Evolutionary conservation across 2,888 invertebrate genomes (phyloP).

Genomic region (Adelognathus sp.): DNA sequence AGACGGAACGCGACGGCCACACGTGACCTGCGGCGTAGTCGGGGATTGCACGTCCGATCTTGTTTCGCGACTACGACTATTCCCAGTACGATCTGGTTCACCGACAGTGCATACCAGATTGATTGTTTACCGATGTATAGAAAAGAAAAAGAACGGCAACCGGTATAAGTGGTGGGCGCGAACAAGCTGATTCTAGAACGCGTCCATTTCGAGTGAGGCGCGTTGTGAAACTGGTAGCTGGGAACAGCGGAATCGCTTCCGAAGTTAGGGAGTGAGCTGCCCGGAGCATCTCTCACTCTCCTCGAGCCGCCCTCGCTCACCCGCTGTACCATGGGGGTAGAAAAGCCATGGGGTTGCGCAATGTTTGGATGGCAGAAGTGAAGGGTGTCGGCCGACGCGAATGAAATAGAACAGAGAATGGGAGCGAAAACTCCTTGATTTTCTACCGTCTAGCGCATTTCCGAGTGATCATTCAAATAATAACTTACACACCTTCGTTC

Average conservation of each 20-base stretch:
- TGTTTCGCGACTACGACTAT: background rate
- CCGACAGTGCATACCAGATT: constrained; percentile 2
- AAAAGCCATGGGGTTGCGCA: constrained; percentile 59
- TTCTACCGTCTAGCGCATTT: constrained; percentile 2
- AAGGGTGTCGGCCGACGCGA: constrained; percentile 26
- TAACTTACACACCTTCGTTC: background rate
- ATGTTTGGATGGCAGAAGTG: constrained; percentile 66
- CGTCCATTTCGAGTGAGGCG: constrained; percentile 70
- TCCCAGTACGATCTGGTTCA: background rate
- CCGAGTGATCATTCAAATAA: constrained; percentile 3
- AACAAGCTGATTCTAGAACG: constrained; percentile 40
- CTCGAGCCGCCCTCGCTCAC: constrained; percentile 40
- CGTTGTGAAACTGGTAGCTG: constrained; percentile 69
- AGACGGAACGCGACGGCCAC: background rate
- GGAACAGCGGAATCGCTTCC: constrained; percentile 60
- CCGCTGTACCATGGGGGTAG: constrained; percentile 62
- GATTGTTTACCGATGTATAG: background rate
- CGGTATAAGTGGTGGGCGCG: background rate
- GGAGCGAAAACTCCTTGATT: constrained; percentile 38
- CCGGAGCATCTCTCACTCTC: constrained; percentile 55
- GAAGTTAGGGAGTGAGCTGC: constrained; percentile 67
- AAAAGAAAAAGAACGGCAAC: background rate
- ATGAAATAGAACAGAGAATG: background rate
- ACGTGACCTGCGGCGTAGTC: background rate
- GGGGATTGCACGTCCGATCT: background rate